These are phyloP conservation scores for Sus cebifrons DNA, from an alignment of 2,797 vertebrate genomes.

Conservation along the genomic window DNA sequence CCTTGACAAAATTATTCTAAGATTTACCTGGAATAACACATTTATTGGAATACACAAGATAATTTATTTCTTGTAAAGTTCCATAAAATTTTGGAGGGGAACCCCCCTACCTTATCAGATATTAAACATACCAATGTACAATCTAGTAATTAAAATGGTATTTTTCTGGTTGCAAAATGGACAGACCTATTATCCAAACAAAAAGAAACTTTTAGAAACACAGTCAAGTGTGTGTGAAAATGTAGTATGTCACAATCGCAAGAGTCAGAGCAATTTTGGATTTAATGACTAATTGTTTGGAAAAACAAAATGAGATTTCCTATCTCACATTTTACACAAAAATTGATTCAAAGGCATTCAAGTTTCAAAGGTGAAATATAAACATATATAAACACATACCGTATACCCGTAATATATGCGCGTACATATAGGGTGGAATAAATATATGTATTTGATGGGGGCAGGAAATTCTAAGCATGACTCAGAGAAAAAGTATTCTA, in stretches of 20 bases:
- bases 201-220: slow-evolving; percentile 21
- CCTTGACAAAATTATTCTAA: slow-evolving; percentile 9
- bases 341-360: background rate
- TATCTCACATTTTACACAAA: background rate
- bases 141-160: slow-evolving; percentile 20
- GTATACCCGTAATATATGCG: background rate
- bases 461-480: background rate
- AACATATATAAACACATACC: background rate
- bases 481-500: background rate
- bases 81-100: background rate
- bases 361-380: background rate
- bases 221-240: background rate
- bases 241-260: background rate
- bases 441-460: background rate
- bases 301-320: slow-evolving; percentile 43
- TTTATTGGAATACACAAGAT: background rate
- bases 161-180: background rate
- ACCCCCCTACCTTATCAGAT: too few relatives aligned
- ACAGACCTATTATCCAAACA: background rate
- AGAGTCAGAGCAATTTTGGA: background rate
- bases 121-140: background rate
- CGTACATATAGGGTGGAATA: background rate
- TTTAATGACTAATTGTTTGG: background rate
- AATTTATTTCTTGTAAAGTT: background rate
- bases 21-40: slow-evolving; percentile 2